Conservation (phyloP, 2,888 invertebrate genomes). For the Eilema sororculum region DNA sequence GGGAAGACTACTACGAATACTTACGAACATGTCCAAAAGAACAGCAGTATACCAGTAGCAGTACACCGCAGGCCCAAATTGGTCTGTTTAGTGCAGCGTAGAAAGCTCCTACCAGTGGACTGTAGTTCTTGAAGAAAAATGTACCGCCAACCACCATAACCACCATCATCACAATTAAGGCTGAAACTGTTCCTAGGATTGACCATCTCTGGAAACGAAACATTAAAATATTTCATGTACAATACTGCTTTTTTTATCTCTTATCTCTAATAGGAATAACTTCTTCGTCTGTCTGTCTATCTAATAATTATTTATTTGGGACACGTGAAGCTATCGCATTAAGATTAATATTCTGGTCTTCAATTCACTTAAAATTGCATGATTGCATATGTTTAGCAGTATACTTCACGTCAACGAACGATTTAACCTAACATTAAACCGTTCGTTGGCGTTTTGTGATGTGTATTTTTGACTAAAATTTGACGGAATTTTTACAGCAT, state of each 20-base stretch:
- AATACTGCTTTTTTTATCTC: neutral
- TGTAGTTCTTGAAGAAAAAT: conserved; percentile 83
- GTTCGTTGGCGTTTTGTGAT: too few relatives aligned
- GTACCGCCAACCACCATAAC: conserved; percentile 82
- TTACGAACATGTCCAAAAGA: conserved; percentile 85
- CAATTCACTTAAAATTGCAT: too few relatives aligned
- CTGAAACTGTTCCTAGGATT: conserved; percentile 69
- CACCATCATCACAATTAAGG: conserved; percentile 75
- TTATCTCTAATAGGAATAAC: neutral
- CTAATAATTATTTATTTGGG: neutral
- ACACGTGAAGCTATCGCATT: neutral
- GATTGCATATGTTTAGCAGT: too few relatives aligned
- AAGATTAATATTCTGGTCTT: neutral
- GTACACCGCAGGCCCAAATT: conserved; percentile 84
- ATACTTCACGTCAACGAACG: too few relatives aligned
- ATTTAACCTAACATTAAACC: too few relatives aligned
- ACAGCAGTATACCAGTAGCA: conserved; percentile 81
- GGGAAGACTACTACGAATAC: conserved; percentile 65
- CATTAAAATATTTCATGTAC: neutral
- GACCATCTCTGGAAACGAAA: conserved; percentile 80
- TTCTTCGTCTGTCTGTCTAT: neutral
- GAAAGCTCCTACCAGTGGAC: conserved; percentile 81
- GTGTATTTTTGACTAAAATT: too few relatives aligned
- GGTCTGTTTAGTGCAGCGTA: conserved; percentile 87
- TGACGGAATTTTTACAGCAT: too few relatives aligned